Evolutionary conservation across 2,797 vertebrate genomes (phyloP).

Genomic region (Phyllotis vaccarum): DNA sequence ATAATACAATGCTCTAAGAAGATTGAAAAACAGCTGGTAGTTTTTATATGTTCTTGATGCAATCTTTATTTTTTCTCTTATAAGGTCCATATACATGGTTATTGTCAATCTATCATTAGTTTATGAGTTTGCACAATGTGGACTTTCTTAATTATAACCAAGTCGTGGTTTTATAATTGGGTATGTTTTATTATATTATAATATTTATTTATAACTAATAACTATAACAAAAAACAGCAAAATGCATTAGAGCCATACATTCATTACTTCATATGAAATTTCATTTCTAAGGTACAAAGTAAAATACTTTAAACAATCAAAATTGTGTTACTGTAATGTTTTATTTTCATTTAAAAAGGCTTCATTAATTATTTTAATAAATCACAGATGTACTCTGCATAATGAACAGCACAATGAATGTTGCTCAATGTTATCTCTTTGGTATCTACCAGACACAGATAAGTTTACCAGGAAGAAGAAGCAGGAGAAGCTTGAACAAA

Average conservation of each 20-base stretch:
- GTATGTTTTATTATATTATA: slow-evolving; percentile 72
- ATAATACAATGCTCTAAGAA: neutral
- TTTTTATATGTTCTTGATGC: neutral
- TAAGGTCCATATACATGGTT: neutral
- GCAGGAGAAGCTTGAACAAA: neutral
- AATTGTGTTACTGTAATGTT: slow-evolving; percentile 74
- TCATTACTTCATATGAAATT: slow-evolving; percentile 67
- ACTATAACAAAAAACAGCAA: slow-evolving; percentile 84
- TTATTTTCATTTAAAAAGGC: slow-evolving; percentile 82
- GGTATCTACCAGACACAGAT: slow-evolving; percentile 57
- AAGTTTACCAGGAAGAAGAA: slow-evolving; percentile 26
- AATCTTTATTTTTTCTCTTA: neutral
- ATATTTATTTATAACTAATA: slow-evolving; percentile 75
- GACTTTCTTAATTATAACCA: slow-evolving; percentile 22
- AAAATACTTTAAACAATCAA: slow-evolving; percentile 73
- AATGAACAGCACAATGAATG: neutral
- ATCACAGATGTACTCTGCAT: slow-evolving; percentile 19
- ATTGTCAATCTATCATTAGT: slow-evolving; percentile 32
- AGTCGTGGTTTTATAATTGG: slow-evolving; percentile 43
- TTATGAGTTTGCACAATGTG: slow-evolving; percentile 33
- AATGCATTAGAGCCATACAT: slow-evolving; percentile 79
- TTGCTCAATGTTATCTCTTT: slow-evolving; percentile 31
- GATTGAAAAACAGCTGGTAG: neutral
- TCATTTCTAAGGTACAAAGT: slow-evolving; percentile 41
- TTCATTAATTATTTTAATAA: slow-evolving; percentile 84